phyloP scores from a whole-genome alignment of 1,140 invertebrate species.

The Macrosteles quadrilineatus region DNA sequence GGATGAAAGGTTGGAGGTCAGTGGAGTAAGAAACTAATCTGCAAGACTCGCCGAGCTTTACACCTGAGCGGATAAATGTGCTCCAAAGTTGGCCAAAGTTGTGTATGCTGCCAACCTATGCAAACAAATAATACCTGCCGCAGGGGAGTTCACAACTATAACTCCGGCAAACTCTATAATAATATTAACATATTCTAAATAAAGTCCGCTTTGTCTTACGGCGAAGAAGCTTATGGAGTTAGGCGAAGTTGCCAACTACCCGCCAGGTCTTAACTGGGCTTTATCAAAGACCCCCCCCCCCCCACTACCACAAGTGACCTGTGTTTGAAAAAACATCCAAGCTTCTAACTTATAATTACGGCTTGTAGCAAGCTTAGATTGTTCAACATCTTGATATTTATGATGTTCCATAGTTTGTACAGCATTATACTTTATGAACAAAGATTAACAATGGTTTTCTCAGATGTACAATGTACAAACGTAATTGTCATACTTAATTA shows the following conservation, averaged over 20 bases:
- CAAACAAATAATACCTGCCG: slow-evolving; percentile 13
- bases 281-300: neutral
- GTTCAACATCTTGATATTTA: too few relatives aligned
- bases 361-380: too few relatives aligned
- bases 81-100: neutral
- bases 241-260: neutral
- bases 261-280: neutral
- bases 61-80: neutral
- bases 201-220: slow-evolving; percentile 16
- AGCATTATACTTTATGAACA: too few relatives aligned
- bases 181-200: slow-evolving; percentile 15
- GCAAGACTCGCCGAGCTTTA: neutral
- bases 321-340: too few relatives aligned
- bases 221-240: slow-evolving; percentile 8
- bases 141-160: slow-evolving; percentile 11
- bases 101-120: neutral
- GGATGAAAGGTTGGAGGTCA: too few relatives aligned
- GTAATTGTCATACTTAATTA: too few relatives aligned
- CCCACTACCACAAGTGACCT: too few relatives aligned
- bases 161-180: neutral
- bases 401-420: too few relatives aligned
- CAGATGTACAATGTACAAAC: too few relatives aligned
- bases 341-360: too few relatives aligned
- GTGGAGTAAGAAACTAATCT: neutral
- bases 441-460: too few relatives aligned